Conservation (phyloP, 2,888 invertebrate species). For the Trachelus iudaicus region DNA sequence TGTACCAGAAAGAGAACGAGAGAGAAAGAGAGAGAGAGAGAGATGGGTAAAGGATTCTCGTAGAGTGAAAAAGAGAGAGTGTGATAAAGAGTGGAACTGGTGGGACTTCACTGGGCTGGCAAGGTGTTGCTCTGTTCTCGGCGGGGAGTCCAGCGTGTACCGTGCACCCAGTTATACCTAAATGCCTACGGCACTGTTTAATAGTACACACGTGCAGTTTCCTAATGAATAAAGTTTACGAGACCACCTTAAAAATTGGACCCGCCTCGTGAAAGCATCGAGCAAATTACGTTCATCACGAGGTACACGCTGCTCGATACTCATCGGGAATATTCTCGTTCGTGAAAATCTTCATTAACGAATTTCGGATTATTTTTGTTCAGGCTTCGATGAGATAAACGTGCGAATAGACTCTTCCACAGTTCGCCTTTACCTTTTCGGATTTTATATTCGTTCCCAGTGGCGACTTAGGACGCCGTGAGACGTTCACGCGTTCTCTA, state of each 20-base stretch:
- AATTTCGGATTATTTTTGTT: not conserved
- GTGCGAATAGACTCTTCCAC: not conserved
- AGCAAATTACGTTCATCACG: not conserved
- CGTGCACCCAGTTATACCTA: slow-evolving; percentile 50
- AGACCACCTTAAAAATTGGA: not conserved
- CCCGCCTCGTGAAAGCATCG: slow-evolving; percentile 16
- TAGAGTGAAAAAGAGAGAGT: slow-evolving; percentile 7
- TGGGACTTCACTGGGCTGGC: slow-evolving; percentile 27
- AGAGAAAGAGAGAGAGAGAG: slow-evolving; percentile 17
- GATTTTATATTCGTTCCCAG: not conserved
- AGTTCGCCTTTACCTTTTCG: not conserved
- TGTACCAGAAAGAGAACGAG: slow-evolving; percentile 34
- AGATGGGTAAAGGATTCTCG: not conserved
- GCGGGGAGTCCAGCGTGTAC: slow-evolving; percentile 53
- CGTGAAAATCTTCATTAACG: not conserved
- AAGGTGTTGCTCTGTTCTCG: slow-evolving; percentile 43
- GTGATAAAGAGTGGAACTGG: not conserved
- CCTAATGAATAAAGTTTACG: slow-evolving; percentile 10
- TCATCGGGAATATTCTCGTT: not conserved
- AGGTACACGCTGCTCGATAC: not conserved
- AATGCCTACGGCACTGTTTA: slow-evolving; percentile 47
- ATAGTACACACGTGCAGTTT: slow-evolving; percentile 44
- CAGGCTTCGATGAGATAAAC: not conserved
- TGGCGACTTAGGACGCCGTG: not conserved
- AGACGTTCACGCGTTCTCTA: not conserved